These are phyloP conservation scores for Plestiodon gilberti DNA, from an alignment of 2,113 vertebrate genomes.

Conservation along the genomic window DNA sequence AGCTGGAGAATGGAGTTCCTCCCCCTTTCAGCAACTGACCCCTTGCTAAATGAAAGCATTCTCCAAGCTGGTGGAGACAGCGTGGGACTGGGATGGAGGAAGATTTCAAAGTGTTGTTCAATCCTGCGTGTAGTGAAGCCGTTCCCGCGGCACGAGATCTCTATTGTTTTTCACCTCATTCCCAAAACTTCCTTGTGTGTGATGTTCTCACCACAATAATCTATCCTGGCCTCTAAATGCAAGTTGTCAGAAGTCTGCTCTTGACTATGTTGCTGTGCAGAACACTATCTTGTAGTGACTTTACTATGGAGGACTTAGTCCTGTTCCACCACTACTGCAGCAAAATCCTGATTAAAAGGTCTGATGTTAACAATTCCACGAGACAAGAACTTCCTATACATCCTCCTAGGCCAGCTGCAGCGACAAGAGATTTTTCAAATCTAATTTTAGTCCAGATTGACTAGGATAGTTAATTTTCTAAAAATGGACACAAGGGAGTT, in stretches of 20 bases:
- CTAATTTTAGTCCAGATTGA: conserved; percentile 4
- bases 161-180: conserved; percentile 68
- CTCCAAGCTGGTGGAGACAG: conserved; percentile 64
- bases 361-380: conserved; percentile 28
- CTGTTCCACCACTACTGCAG: conserved; percentile 22
- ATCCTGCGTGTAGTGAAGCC: conserved; percentile 57
- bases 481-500: not conserved
- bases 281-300: conserved; percentile 19
- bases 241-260: conserved; percentile 50
- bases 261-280: conserved; percentile 35
- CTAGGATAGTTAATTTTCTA: not conserved
- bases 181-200: conserved; percentile 51
- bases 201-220: conserved; percentile 66
- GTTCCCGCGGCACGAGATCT: conserved; percentile 44
- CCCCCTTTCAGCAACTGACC: conserved; percentile 64
- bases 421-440: conserved; percentile 24
- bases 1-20: conserved; percentile 74
- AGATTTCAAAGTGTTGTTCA: conserved; percentile 70
- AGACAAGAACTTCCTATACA: conserved; percentile 25
- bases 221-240: conserved; percentile 64
- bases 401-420: conserved; percentile 23
- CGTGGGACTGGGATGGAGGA: conserved; percentile 59
- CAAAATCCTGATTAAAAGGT: conserved; percentile 45
- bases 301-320: not conserved
- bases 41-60: conserved; percentile 74